Percentiles rank a stretch among this genome's conserved stretches.
phyloP scores from a whole-genome alignment of 2,888 invertebrate species.

The Calameuta pallipes region DNA sequence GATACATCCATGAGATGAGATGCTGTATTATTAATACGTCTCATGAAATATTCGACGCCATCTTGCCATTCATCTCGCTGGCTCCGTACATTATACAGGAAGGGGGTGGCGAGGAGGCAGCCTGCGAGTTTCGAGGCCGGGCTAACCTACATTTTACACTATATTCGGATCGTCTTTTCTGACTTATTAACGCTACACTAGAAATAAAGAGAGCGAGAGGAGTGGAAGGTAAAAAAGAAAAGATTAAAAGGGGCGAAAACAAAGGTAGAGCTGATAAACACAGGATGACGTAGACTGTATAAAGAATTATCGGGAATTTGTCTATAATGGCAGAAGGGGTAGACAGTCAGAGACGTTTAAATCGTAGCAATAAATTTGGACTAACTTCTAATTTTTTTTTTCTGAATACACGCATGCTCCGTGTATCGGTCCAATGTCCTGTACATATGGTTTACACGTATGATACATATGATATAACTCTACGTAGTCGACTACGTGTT shows the following conservation, averaged over 20 bases:
- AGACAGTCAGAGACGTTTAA: background rate
- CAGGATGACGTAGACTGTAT: background rate
- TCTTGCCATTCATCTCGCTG: conserved; percentile 64
- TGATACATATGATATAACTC: background rate
- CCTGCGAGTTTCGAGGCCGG: conserved; percentile 45
- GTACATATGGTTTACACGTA: background rate
- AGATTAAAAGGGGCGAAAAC: background rate
- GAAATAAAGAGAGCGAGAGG: background rate
- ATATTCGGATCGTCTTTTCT: conserved; percentile 49
- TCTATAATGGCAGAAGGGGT: background rate
- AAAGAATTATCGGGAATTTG: background rate
- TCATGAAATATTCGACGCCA: conserved; percentile 65
- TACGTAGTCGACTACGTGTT: too few species aligned
- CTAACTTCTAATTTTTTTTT: conserved; percentile 39
- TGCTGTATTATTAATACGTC: conserved; percentile 64
- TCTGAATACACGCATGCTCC: conserved; percentile 12
- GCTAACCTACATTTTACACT: conserved; percentile 58
- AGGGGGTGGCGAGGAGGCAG: conserved; percentile 20
- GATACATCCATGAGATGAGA: conserved; percentile 66
- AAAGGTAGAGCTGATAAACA: background rate
- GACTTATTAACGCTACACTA: conserved; percentile 39
- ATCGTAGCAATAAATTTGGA: conserved; percentile 31
- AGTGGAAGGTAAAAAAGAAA: background rate
- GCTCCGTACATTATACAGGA: conserved; percentile 36
- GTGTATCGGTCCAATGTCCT: background rate